Evolutionary conservation across 2,113 vertebrate genomes (phyloP).

Genomic region (Rhinoderma darwinii): DNA sequence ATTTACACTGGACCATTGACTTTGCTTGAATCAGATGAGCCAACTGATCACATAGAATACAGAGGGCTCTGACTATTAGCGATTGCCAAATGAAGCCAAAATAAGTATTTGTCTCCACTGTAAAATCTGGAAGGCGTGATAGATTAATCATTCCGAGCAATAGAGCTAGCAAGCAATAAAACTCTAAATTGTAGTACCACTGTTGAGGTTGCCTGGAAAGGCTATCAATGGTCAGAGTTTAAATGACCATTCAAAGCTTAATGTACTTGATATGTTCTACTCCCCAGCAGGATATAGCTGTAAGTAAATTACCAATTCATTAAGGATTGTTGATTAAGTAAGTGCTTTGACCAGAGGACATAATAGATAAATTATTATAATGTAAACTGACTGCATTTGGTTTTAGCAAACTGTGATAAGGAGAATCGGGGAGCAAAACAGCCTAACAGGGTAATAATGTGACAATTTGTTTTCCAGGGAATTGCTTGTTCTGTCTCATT

Average conservation of each 20-base stretch:
- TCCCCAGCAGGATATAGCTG: constrained; percentile 57
- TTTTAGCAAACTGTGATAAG: constrained; percentile 56
- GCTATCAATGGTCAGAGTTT: constrained; percentile 57
- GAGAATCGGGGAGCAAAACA: constrained; percentile 47
- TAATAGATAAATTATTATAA: constrained; percentile 59
- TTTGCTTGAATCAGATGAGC: constrained; percentile 24
- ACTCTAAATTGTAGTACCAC: constrained; percentile 42
- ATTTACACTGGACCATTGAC: constrained; percentile 14
- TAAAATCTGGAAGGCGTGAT: constrained; percentile 26
- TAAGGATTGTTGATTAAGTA: constrained; percentile 60
- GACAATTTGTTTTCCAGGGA: constrained; percentile 44
- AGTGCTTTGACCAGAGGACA: constrained; percentile 58
- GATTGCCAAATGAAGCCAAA: constrained; percentile 38
- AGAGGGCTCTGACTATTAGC: constrained; percentile 26
- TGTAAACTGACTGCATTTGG: constrained; percentile 55
- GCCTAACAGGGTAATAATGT: constrained; percentile 43
- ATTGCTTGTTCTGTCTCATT: constrained; percentile 43
- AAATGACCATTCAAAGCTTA: constrained; percentile 58
- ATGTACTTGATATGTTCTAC: constrained; percentile 56
- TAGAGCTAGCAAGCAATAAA: constrained; percentile 52
- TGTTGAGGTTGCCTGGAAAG: constrained; percentile 48
- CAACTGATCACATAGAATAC: constrained; percentile 17
- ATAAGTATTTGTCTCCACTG: constrained; percentile 49
- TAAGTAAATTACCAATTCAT: constrained; percentile 59
- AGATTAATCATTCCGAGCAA: constrained; percentile 43